A percentile compares a stretch with the other conserved stretches of the same genome.
Evolutionary conservation across 2,113 vertebrate genomes (phyloP).

Genomic region (Chloropsis cyanopogon): DNA sequence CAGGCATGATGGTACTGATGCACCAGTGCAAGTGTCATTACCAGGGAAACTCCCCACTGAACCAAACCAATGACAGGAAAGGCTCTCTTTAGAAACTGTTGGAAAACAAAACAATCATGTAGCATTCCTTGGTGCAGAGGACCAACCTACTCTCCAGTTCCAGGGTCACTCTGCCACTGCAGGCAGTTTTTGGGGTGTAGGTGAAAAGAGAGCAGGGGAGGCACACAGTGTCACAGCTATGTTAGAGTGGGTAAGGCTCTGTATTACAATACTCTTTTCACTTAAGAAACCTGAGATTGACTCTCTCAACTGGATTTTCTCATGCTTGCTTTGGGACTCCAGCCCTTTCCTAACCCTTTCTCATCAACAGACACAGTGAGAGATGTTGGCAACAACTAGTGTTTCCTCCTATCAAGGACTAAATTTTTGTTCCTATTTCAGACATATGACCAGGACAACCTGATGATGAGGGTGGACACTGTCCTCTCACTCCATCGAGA

Average conservation of each 20-base stretch:
- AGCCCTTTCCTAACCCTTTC: background rate
- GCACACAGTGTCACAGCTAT: background rate
- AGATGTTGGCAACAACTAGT: background rate
- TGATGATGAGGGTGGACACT: background rate
- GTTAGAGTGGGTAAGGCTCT: background rate
- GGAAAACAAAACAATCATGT: background rate
- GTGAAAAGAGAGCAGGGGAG: background rate
- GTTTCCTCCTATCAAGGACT: background rate
- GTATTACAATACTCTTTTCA: background rate
- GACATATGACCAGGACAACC: background rate
- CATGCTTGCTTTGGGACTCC: background rate
- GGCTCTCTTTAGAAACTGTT: slow-evolving; percentile 11
- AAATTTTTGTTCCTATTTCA: background rate
- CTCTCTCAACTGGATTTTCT: slow-evolving; percentile 15
- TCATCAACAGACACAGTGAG: background rate
- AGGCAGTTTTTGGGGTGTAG: background rate
- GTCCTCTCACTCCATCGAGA: background rate
- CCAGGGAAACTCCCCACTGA: background rate
- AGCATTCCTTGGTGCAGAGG: background rate
- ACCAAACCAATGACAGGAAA: background rate
- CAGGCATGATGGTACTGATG: background rate
- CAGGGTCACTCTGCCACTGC: background rate
- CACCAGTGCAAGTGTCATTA: background rate
- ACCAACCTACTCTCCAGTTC: background rate
- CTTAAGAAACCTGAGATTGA: slow-evolving; percentile 53